Percentiles rank a stretch among this genome's conserved stretches.
Conservation (phyloP, 2,797 vertebrate species). For the Gymnoscopelus braueri region DNA sequence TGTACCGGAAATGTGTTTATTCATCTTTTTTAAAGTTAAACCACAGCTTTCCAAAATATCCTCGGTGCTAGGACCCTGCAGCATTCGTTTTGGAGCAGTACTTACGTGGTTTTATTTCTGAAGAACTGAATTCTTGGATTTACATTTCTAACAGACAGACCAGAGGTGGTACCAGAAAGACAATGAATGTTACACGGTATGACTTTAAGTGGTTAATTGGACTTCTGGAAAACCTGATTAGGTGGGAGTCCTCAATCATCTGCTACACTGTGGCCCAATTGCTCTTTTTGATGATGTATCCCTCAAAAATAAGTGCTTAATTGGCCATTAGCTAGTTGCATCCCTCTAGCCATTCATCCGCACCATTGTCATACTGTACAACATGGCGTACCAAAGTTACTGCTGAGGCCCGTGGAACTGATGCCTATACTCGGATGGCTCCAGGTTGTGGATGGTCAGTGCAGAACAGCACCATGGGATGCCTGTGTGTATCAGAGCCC, state of each 20-base stretch:
- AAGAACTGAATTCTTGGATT: too few relatives aligned
- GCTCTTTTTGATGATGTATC: conserved; percentile 53
- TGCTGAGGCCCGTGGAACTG: conserved; percentile 44
- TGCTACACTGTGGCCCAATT: conserved; percentile 53
- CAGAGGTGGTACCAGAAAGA: too few relatives aligned
- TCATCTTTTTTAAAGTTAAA: too few relatives aligned
- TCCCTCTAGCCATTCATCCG: conserved; percentile 37
- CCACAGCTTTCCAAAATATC: too few relatives aligned
- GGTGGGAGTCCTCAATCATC: conserved; percentile 54
- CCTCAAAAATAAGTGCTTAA: conserved; percentile 39
- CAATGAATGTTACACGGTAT: too few relatives aligned
- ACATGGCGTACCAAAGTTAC: conserved; percentile 68
- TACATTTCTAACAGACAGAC: too few relatives aligned
- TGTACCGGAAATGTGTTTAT: too few relatives aligned
- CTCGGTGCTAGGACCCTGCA: too few relatives aligned
- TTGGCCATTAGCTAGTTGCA: conserved; percentile 29
- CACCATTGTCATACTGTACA: conserved; percentile 43
- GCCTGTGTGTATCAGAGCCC: conserved; percentile 55
- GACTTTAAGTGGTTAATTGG: conserved; percentile 8
- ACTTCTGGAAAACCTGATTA: conserved; percentile 56
- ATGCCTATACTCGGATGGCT: conserved; percentile 46
- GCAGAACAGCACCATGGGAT: conserved; percentile 54
- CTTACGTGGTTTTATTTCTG: too few relatives aligned
- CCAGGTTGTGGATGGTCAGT: conserved; percentile 45
- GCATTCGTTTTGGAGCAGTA: too few relatives aligned